Conservation (phyloP, 2,797 vertebrate species). For the Lutjanus argentimaculatus region DNA sequence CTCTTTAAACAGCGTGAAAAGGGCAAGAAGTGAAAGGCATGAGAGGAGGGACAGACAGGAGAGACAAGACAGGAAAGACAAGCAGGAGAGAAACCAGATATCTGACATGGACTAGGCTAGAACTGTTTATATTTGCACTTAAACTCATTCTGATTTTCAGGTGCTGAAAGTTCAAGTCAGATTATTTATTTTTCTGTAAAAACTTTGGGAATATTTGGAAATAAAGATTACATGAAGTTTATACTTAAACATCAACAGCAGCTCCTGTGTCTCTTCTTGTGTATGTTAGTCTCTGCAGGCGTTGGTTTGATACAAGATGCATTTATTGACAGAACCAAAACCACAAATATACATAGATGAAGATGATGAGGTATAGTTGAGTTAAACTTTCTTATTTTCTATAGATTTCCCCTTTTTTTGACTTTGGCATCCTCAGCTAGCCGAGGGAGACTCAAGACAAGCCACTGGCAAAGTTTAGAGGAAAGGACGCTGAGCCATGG, state of each 20-base stretch:
- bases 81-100: conserved; percentile 49
- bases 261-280: conserved; percentile 49
- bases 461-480: too few relatives aligned
- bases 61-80: conserved; percentile 48
- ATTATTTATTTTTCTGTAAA: conserved; percentile 38
- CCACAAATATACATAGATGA: neutral
- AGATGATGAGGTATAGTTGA: too few relatives aligned
- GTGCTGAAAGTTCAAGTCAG: conserved; percentile 6
- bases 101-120: conserved; percentile 33
- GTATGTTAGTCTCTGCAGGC: neutral
- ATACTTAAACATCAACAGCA: conserved; percentile 23
- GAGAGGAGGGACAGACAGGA: conserved; percentile 44
- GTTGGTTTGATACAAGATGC: neutral
- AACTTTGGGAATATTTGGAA: conserved; percentile 32
- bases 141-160: conserved; percentile 40
- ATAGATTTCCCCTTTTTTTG: too few relatives aligned
- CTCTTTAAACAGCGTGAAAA: conserved; percentile 61
- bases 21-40: conserved; percentile 40
- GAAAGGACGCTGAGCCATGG: too few relatives aligned
- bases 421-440: too few relatives aligned
- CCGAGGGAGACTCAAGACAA: too few relatives aligned
- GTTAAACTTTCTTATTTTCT: too few relatives aligned
- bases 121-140: conserved; percentile 16
- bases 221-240: conserved; percentile 60
- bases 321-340: neutral